Percentiles rank a stretch among this genome's conserved stretches.
Evolutionary conservation across 2,113 vertebrate genomes (phyloP).

Genomic region (Pedetes capensis): DNA sequence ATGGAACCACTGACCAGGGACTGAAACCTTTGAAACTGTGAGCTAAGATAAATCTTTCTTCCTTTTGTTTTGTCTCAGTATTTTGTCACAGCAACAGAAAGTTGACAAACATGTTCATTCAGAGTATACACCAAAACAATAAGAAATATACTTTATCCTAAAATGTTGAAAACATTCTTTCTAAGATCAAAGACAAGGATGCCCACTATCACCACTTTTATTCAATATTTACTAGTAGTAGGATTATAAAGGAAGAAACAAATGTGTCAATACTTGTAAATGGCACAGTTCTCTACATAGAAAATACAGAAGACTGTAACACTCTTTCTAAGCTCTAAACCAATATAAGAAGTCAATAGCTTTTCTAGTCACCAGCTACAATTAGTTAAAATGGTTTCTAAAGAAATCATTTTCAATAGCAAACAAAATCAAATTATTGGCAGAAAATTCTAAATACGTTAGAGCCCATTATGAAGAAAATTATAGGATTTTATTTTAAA

Average conservation of each 20-base stretch:
- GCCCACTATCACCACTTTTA: neutral
- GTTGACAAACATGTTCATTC: neutral
- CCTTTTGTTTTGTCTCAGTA: neutral
- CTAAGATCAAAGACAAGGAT: neutral
- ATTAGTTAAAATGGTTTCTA: neutral
- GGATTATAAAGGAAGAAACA: constrained; percentile 9
- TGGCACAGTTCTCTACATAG: neutral
- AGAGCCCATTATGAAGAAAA: neutral
- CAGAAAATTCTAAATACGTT: neutral
- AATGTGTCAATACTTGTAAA: neutral
- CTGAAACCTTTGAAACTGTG: neutral
- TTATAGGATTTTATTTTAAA: constrained; percentile 15
- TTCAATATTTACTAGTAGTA: neutral
- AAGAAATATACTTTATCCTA: neutral
- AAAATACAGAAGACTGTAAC: neutral
- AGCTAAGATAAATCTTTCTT: neutral
- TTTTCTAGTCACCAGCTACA: neutral
- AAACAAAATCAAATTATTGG: constrained; percentile 7
- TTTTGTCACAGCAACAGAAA: no score
- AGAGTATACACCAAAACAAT: neutral
- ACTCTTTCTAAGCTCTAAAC: neutral
- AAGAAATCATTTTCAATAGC: neutral
- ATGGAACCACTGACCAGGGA: neutral
- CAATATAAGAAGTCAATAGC: neutral
- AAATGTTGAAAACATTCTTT: neutral